Base-by-base conservation (phyloP, 2,113 vertebrate genomes). In the Corynorhinus townsendii region DNA sequence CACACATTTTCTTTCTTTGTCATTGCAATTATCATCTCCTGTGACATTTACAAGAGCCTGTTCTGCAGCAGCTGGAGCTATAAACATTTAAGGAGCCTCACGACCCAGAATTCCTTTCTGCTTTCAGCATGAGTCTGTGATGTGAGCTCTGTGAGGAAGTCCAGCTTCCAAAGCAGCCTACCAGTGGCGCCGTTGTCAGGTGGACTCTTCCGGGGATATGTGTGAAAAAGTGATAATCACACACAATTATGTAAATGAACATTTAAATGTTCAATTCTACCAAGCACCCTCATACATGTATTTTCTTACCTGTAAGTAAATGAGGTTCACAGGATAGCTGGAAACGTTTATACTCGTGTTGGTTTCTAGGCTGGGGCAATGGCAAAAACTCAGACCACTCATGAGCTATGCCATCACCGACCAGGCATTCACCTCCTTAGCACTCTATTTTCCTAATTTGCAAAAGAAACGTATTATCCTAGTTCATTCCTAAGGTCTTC, bases 11-110 rank as follows among this genome's bases (percentile, higher is more conserved):
- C 69, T 97, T 97, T 87, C 88, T 96, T 95, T 95, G 96, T 77
- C 89, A 88, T 66, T 91, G 71, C 71, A 96, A 87, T 91, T 86
- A 96, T 89, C 95, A 96, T 93, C 80, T 96, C 72, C 80, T 87
- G 38, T 97, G 95, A 97, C 95, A 96, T 96, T 96, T 97, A 96
- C 95, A 96, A 94, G 93, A 91, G 92, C 16, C 28, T 0, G 2
- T 85, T 86, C 88, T 75, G 75, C 84, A 71, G 33, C 17, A 76
- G 69, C 47, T 38, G 79, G 38, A 90, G 91, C 86, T 94, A 83
- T 93, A 93, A 89, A 89, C 75, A 85, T 72, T 52, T 56, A 95
- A 86, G 72, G 17, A 90, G 72, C 35, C 22, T 94, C 26, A 1
- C 1, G 5, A 94, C 54, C 85, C 73, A 93, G 62, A 96, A 90